phyloP scores from a whole-genome alignment of 2,797 vertebrate genomes.

The Cryptoprocta ferox region DNA sequence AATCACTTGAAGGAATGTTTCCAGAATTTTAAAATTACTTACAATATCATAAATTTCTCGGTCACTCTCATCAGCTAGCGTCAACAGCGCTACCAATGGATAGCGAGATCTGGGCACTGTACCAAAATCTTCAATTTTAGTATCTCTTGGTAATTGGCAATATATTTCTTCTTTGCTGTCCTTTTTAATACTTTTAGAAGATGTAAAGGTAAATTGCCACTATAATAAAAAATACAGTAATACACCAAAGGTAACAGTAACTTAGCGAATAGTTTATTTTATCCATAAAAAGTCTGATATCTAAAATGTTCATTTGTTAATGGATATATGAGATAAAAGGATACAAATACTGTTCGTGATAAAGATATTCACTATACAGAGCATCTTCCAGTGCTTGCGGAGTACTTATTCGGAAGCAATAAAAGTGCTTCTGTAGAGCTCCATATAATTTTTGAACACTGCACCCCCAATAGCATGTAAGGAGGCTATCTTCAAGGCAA shows the following conservation, averaged over 20 bases:
- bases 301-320: neutral
- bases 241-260: slow-evolving; percentile 19
- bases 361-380: slow-evolving; percentile 87
- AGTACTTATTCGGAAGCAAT: slow-evolving; percentile 87
- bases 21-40: slow-evolving; percentile 82
- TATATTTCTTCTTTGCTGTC: slow-evolving; percentile 87
- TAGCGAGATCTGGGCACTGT: slow-evolving; percentile 92
- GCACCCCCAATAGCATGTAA: slow-evolving; percentile 97
- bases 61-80: slow-evolving; percentile 89
- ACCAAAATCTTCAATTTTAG: slow-evolving; percentile 91
- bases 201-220: slow-evolving; percentile 86
- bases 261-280: neutral
- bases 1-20: slow-evolving; percentile 20
- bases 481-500: slow-evolving; percentile 93
- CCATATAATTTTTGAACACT: slow-evolving; percentile 90
- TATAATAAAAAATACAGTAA: slow-evolving; percentile 27
- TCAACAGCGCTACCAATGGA: slow-evolving; percentile 93
- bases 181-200: slow-evolving; percentile 88
- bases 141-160: slow-evolving; percentile 89
- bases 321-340: slow-evolving; percentile 84
- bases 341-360: slow-evolving; percentile 93
- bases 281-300: neutral
- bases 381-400: slow-evolving; percentile 90
- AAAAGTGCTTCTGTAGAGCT: slow-evolving; percentile 90
- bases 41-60: slow-evolving; percentile 93